Evolutionary conservation across 2,797 vertebrate species (phyloP).

Genomic region (Myripristis murdjan): DNA sequence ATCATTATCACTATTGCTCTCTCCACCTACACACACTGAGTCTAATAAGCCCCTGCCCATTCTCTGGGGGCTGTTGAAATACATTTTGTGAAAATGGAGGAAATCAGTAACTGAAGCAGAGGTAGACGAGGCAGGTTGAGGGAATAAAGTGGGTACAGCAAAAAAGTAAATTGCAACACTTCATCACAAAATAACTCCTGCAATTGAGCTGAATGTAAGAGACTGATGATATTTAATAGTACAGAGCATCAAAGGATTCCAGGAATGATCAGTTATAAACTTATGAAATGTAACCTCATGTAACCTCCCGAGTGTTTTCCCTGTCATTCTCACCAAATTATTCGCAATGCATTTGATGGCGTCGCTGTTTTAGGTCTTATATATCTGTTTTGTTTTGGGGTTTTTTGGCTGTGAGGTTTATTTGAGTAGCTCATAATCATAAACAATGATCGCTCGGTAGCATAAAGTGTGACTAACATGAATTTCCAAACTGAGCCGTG

Average conservation of each 20-base stretch:
- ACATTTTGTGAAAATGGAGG: slow-evolving; percentile 37
- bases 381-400: neutral
- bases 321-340: neutral
- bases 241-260: neutral
- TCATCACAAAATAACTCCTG: neutral
- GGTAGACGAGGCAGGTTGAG: too few species aligned
- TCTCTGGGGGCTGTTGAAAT: slow-evolving; percentile 34
- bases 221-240: neutral
- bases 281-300: slow-evolving; percentile 1
- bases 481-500: too few species aligned
- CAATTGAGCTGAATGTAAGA: neutral
- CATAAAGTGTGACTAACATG: neutral
- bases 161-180: too few species aligned
- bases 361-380: slow-evolving; percentile 1
- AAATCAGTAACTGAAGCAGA: slow-evolving; percentile 14
- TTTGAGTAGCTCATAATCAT: neutral
- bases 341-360: slow-evolving; percentile 5
- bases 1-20: slow-evolving; percentile 48
- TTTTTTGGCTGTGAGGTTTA: neutral
- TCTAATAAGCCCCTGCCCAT: slow-evolving; percentile 53
- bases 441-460: slow-evolving; percentile 1
- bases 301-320: neutral
- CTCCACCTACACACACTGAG: slow-evolving; percentile 49
- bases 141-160: too few species aligned
- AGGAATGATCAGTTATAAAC: too few species aligned